Evolutionary conservation across 2,888 invertebrate species (phyloP).

Genomic region (Entomobrya multifasciata): DNA sequence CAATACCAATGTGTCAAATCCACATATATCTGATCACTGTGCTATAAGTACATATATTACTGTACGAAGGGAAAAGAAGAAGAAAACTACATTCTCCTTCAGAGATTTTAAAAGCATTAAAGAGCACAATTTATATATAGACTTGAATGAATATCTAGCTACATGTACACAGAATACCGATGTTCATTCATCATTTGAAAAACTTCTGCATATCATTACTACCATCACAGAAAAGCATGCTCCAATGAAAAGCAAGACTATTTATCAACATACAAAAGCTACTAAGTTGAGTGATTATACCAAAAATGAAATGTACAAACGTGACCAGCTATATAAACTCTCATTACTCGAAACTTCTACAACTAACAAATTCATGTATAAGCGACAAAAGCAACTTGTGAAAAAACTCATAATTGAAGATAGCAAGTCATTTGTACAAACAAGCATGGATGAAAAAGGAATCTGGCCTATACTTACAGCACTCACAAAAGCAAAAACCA

Average conservation of each 20-base stretch:
- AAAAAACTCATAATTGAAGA: background rate
- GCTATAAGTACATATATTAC: background rate
- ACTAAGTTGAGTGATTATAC: background rate
- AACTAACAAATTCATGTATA: background rate
- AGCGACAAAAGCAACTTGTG: background rate
- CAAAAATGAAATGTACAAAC: background rate
- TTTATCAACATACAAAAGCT: no score
- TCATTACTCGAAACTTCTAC: no score
- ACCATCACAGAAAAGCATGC: background rate
- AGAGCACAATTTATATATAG: no score
- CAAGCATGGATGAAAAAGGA: background rate
- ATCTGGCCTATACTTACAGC: slow-evolving; percentile 1
- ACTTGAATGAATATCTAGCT: background rate
- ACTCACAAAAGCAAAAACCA: background rate
- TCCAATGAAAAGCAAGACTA: background rate
- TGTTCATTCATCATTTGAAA: background rate
- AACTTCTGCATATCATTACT: background rate
- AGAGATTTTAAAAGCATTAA: background rate
- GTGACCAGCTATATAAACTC: background rate
- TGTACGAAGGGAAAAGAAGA: background rate
- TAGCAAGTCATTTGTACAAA: background rate
- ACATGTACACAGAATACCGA: no score
- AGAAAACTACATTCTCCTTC: background rate
- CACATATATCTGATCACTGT: slow-evolving; percentile 45
- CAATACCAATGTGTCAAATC: background rate